These are phyloP conservation scores for Euura lappo DNA, from an alignment of 1,140 invertebrate species.

Conservation along the genomic window DNA sequence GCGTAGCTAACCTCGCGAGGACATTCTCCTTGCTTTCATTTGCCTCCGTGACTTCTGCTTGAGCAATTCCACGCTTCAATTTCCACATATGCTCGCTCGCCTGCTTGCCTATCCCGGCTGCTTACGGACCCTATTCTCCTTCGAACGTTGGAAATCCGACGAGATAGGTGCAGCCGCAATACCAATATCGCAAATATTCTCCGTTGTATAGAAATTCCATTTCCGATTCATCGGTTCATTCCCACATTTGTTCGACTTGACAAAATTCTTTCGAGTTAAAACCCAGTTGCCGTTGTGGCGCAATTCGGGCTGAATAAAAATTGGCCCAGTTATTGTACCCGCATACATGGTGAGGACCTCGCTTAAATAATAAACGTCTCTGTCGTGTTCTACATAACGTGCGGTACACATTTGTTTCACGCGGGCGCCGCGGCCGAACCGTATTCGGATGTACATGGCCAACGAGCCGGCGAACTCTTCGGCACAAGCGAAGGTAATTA, in stretches of 20 bases:
- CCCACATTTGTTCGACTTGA: too few relatives aligned
- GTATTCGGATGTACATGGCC: neutral
- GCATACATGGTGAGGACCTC: too few relatives aligned
- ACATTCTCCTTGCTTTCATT: conserved; percentile 33
- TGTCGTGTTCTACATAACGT: neutral
- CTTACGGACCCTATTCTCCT: neutral
- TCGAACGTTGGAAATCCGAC: neutral
- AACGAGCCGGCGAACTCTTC: neutral
- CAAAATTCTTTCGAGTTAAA: too few relatives aligned
- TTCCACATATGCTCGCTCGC: conserved; percentile 21
- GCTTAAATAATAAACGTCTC: neutral
- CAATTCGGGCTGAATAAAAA: too few relatives aligned
- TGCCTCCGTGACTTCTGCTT: conserved; percentile 32
- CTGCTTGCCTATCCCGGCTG: neutral
- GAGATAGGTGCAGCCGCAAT: too few relatives aligned
- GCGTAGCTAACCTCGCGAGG: conserved; percentile 31
- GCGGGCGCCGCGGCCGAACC: neutral
- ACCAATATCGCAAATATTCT: too few relatives aligned
- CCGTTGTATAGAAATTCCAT: too few relatives aligned
- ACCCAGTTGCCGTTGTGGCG: too few relatives aligned
- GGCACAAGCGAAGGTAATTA: conserved; percentile 28
- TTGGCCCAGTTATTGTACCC: too few relatives aligned
- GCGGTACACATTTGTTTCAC: neutral
- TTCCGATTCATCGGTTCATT: too few relatives aligned
- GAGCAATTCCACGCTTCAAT: conserved; percentile 40